Base-by-base conservation (phyloP, 2,888 invertebrate species). In the Epiblema foenella region DNA sequence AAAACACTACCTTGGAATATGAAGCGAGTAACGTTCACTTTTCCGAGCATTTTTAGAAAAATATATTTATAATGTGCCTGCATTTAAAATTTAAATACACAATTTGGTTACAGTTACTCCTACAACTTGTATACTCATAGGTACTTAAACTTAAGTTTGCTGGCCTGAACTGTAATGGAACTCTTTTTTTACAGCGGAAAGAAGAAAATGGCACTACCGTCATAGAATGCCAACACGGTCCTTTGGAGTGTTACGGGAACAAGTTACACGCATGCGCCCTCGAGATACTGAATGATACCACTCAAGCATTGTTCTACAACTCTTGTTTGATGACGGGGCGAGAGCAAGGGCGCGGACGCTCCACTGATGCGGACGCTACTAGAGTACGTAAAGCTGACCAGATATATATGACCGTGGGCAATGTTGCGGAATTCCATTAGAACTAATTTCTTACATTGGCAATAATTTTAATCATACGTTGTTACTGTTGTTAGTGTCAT, bases 191-290 rank as follows among this genome's bases (percentile, higher is more conserved):
- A 0, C 59, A 68, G 67, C 51, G 10, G 17, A 17, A 0, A 3
- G 17, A 59, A n/a, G 17, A 33, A 17, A 51, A 51, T 39, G 64
- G 64, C 9, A 64, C 33, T 9, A 42, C 29, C 12, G 39, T 49
- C 18, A 57, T 67, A 24, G 11, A 89, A 18, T 97, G 97, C 82
- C 97, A 97, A 82, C 97, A 97, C 85, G 96, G 96, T 1, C 83
- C 85, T 2, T 78, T 88, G 0, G 97, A 97, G 86, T 97, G 97
- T 82, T 94, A 95, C 77, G 97, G 96, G 0, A 97, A 98, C 85
- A 97, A 95, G 78, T 94, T 97, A 69, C 97, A 98, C 84, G 96
- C 97, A 0, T 97, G 97, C 85, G 95, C 95, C 0, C 93, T 96
- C 59, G 93, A 96, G 75, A 80, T 92, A 15, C 86, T 97, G 12